Evolutionary conservation across 2,797 vertebrate genomes (phyloP).

Genomic region (Paedocypris micromegethes): DNA sequence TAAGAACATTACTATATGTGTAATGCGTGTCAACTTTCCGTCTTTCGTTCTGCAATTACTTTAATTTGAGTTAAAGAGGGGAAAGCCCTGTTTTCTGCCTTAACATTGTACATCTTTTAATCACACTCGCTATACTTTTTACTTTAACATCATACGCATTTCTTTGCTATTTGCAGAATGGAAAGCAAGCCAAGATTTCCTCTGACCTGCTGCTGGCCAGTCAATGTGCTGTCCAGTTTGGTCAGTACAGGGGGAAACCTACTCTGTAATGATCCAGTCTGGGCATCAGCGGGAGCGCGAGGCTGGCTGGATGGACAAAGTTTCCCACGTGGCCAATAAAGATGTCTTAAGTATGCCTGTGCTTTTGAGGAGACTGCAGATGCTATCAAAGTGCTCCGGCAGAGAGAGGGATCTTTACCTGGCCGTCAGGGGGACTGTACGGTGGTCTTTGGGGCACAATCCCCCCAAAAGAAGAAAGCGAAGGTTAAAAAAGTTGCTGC

Average conservation of each 20-base stretch:
- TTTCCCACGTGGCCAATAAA: neutral
- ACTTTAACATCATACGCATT: neutral
- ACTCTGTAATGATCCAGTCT: conserved; percentile 3
- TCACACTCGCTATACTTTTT: too few species aligned
- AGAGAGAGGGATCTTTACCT: neutral
- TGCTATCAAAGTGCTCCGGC: conserved; percentile 2
- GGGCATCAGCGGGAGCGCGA: neutral
- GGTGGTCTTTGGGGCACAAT: conserved; percentile 2
- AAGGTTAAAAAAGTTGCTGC: too few species aligned
- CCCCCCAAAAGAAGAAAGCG: too few species aligned
- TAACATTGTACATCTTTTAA: too few species aligned
- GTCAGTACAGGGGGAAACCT: conserved; percentile 2
- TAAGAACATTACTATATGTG: too few species aligned
- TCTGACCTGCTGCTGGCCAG: conserved; percentile 3
- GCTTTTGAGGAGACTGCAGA: neutral
- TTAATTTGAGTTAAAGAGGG: too few species aligned
- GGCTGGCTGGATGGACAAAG: neutral
- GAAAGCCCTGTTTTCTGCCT: too few species aligned
- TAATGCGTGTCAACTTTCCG: too few species aligned
- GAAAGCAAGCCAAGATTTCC: neutral
- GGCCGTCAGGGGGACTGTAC: conserved; percentile 1
- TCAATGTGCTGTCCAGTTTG: conserved; percentile 7
- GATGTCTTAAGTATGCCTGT: neutral
- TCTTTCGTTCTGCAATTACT: too few species aligned
- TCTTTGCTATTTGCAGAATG: conserved; percentile 1